Evolutionary conservation across 2,797 vertebrate species (phyloP).

Genomic region (Botia kubotai): DNA sequence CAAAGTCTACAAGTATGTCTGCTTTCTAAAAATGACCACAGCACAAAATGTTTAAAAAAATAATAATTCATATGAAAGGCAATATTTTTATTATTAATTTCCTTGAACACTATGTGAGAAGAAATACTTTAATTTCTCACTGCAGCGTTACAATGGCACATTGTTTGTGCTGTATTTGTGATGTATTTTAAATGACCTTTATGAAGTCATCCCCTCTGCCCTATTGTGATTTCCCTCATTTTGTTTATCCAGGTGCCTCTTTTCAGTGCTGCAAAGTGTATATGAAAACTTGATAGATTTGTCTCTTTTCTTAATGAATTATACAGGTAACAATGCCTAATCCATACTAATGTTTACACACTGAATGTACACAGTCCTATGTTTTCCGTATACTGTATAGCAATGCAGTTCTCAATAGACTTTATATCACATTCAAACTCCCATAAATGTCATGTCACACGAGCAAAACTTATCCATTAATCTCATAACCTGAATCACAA

Average conservation of each 20-base stretch:
- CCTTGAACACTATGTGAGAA: not conserved
- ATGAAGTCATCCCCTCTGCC: slow-evolving; percentile 2
- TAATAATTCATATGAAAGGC: not conserved
- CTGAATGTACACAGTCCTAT: not conserved
- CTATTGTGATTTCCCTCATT: slow-evolving; percentile 19
- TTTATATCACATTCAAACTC: not conserved
- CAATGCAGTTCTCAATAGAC: not conserved
- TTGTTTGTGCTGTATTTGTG: slow-evolving; percentile 38
- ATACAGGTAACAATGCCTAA: slow-evolving; percentile 4
- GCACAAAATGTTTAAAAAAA: not conserved
- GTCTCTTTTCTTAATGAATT: not conserved
- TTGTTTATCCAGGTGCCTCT: slow-evolving; percentile 52
- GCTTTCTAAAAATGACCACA: not conserved
- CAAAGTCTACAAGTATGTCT: not conserved
- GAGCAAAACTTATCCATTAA: not conserved
- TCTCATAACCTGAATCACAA: too few species aligned
- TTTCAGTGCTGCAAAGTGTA: slow-evolving; percentile 30
- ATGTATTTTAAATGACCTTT: slow-evolving; percentile 10
- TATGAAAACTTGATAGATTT: slow-evolving; percentile 18
- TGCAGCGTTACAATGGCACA: not conserved
- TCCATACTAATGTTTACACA: not conserved
- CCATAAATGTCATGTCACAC: not conserved
- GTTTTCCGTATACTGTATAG: not conserved
- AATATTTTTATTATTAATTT: not conserved
- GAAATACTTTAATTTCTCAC: not conserved